A percentile compares a stretch with the other conserved stretches of the same genome.
Conservation (phyloP, 2,113 vertebrate genomes). For the Saimiri boliviensis region DNA sequence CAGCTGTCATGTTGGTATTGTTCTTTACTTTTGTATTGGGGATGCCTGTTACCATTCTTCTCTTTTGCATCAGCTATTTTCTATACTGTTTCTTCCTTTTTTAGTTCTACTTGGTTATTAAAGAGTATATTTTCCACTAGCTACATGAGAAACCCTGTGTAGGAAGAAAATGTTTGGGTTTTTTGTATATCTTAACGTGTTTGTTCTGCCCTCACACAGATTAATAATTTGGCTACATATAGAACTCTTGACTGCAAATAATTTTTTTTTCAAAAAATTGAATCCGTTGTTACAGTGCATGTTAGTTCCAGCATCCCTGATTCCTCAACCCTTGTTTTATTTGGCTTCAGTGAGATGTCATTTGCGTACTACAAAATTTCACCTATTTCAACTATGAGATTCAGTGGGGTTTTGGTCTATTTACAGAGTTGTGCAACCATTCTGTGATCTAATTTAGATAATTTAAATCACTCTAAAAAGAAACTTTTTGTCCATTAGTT, state of each 20-base stretch:
- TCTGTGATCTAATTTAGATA: neutral
- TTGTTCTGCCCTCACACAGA: neutral
- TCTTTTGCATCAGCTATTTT: neutral
- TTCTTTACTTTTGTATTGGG: neutral
- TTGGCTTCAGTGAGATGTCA: neutral
- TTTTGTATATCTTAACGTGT: neutral
- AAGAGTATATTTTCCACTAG: neutral
- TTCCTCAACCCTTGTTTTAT: neutral
- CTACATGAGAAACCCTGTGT: neutral
- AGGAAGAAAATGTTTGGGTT: neutral
- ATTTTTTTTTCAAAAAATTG: neutral
- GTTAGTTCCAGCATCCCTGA: neutral
- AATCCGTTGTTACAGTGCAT: neutral
- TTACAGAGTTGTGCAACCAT: neutral
- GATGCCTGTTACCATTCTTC: neutral
- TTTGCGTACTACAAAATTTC: neutral
- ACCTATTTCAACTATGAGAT: neutral
- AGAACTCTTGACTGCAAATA: neutral
- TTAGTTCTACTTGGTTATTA: neutral
- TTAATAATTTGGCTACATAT: neutral
- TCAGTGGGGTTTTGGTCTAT: neutral
- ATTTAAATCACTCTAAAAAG: neutral
- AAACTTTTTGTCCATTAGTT: neutral
- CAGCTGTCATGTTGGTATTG: neutral
- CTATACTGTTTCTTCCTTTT: neutral